Conservation (phyloP, 30 jellyfish, hydroid and myxozoan species). For the Phacellophora camtschatica region DNA sequence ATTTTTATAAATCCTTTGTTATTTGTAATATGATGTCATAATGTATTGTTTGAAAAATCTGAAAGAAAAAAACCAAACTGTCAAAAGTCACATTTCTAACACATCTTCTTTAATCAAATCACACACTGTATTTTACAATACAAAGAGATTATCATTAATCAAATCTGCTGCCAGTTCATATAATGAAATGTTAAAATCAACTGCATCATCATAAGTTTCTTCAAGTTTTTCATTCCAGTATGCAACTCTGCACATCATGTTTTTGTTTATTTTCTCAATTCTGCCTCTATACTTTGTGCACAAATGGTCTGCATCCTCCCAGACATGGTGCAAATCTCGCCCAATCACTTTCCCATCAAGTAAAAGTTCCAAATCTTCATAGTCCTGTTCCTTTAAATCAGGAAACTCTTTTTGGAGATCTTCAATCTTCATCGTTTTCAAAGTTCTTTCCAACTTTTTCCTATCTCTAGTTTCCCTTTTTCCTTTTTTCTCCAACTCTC, state of each 20-base stretch:
- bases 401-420: constrained; percentile 8
- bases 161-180: constrained; percentile 25
- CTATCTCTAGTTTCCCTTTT: constrained; percentile 11
- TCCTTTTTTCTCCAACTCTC: not conserved
- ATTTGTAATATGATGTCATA: too few species aligned
- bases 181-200: not conserved
- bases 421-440: not conserved
- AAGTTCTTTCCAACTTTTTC: not conserved
- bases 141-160: not conserved
- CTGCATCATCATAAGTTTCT: constrained; percentile 4
- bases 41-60: too few species aligned
- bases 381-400: not conserved
- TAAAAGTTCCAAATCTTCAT: not conserved
- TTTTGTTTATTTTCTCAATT: constrained; percentile 15
- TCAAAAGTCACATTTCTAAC: too few species aligned
- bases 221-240: constrained; percentile 15
- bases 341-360: constrained; percentile 18
- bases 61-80: too few species aligned
- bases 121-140: not conserved
- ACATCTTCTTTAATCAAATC: too few species aligned
- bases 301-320: not conserved
- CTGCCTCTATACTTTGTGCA: not conserved
- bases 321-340: not conserved
- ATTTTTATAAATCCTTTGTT: too few species aligned
- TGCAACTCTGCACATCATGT: not conserved